Percentiles rank a stretch among this genome's conserved stretches.
Evolutionary conservation across 2,888 invertebrate species (phyloP).

Genomic region (Argyra leucocephala): DNA sequence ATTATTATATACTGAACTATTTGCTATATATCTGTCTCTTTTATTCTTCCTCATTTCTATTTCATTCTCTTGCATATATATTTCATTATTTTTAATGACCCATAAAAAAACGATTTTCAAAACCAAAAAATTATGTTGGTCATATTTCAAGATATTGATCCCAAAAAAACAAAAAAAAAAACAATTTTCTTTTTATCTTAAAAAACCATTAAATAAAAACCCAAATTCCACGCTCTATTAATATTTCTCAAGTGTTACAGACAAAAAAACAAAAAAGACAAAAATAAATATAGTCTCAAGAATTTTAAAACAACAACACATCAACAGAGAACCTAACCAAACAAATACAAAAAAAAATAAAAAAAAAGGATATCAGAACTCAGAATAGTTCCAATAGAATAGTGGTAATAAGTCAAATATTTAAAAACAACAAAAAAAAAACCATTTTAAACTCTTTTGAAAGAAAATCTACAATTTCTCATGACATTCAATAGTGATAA

Average conservation of each 20-base stretch:
- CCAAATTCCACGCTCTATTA: neutral
- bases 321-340: no score
- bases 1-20: no score
- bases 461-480: no score
- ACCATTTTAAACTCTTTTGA: no score
- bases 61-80: no score
- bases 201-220: neutral
- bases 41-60: no score
- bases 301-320: no score
- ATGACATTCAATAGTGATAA: no score
- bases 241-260: neutral
- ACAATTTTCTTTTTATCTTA: neutral
- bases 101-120: neutral
- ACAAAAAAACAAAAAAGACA: neutral
- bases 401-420: no score
- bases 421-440: no score
- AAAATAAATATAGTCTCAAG: neutral
- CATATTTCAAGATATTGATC: neutral
- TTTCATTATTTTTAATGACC: neutral
- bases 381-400: neutral
- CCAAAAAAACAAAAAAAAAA: neutral
- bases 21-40: no score
- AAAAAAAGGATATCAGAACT: neutral
- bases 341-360: neutral
- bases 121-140: neutral